Percentiles rank a stretch among this genome's conserved stretches.
Conservation (phyloP, 2,113 vertebrate species). For the Bathybates hornii region DNA sequence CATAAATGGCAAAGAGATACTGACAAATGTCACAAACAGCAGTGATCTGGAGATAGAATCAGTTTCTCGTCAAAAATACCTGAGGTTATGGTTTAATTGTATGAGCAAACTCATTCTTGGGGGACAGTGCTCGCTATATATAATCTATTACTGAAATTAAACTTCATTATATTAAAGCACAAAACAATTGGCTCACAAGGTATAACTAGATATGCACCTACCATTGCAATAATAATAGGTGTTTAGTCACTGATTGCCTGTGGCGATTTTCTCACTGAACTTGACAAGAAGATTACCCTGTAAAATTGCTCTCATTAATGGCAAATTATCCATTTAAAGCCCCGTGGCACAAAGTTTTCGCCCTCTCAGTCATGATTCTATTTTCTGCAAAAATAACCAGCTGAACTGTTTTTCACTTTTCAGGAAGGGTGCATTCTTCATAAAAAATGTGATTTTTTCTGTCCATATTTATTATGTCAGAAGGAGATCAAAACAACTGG, state of each 20-base stretch:
- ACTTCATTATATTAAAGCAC: background rate
- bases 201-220: background rate
- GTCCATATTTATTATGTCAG: background rate
- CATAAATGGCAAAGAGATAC: background rate
- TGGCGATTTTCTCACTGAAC: background rate
- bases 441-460: background rate
- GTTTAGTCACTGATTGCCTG: background rate
- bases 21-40: background rate
- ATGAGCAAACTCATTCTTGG: background rate
- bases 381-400: background rate
- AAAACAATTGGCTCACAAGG: background rate
- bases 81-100: background rate
- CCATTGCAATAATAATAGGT: background rate
- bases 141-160: background rate
- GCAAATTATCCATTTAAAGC: slow-evolving; percentile 7
- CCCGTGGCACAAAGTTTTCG: background rate
- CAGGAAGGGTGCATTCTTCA: background rate
- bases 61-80: background rate
- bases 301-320: slow-evolving; percentile 4
- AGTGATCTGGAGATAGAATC: background rate
- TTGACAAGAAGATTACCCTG: background rate
- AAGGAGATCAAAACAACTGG: background rate
- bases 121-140: background rate
- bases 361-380: background rate
- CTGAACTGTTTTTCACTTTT: background rate